Percentiles rank a stretch among this genome's conserved stretches.
Conservation (phyloP, 2,888 invertebrate species). For the Drosophila meridionalis region DNA sequence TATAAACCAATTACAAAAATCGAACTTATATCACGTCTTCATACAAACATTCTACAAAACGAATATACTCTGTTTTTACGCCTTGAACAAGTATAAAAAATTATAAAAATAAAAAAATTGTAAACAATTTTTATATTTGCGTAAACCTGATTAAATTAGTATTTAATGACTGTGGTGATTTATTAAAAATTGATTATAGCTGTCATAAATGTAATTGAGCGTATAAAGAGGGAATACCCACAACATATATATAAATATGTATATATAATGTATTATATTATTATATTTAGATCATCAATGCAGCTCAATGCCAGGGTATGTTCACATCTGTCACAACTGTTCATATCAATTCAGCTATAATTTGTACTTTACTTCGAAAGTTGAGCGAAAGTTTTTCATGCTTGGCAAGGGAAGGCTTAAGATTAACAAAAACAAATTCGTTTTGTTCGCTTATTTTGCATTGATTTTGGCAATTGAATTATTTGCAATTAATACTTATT, state of each 20-base stretch:
- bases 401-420: background rate
- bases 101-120: background rate
- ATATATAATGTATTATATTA: too few relatives aligned
- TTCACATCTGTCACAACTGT: background rate
- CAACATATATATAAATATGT: too few relatives aligned
- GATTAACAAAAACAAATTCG: background rate
- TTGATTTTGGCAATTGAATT: background rate
- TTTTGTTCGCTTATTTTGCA: background rate
- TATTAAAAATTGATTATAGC: background rate
- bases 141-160: background rate
- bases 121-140: background rate
- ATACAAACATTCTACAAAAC: background rate
- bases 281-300: background rate
- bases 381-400: too few relatives aligned
- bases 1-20: background rate
- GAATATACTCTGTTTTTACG: background rate
- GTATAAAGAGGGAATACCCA: background rate
- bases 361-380: background rate
- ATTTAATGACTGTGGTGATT: background rate
- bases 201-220: background rate
- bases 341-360: background rate
- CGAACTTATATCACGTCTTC: background rate
- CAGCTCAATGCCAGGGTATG: background rate
- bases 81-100: background rate
- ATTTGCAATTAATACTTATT: background rate